Conservation (phyloP, 2,113 vertebrate species). For the Apus apus region DNA sequence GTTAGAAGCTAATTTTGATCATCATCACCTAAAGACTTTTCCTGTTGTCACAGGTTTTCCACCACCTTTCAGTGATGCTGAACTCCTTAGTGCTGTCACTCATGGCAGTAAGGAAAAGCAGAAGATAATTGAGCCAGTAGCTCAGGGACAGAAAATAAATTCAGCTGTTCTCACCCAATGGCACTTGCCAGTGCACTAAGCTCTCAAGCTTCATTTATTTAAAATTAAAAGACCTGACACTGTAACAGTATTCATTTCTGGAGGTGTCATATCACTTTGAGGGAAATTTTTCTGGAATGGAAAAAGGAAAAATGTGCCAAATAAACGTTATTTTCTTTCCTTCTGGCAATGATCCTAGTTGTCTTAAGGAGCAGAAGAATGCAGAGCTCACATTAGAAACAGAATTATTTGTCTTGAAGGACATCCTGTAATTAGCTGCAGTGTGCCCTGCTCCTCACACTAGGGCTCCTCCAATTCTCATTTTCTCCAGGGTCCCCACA, state of each 20-base stretch:
- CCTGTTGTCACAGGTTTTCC: neutral
- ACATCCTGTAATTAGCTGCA: conserved; percentile 8
- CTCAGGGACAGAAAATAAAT: conserved; percentile 29
- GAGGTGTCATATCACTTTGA: conserved; percentile 42
- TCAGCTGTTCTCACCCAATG: conserved; percentile 29
- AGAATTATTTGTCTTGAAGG: conserved; percentile 41
- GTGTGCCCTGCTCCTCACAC: neutral
- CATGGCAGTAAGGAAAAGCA: neutral
- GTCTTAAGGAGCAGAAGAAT: neutral
- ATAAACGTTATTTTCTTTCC: conserved; percentile 24
- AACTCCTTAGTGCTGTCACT: neutral
- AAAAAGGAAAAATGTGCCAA: conserved; percentile 32
- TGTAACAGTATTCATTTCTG: conserved; percentile 35
- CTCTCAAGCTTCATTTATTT: conserved; percentile 50
- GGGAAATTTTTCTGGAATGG: conserved; percentile 31
- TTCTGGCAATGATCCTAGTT: neutral
- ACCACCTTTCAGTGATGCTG: neutral
- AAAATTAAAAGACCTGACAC: conserved; percentile 57
- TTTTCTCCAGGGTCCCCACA: neutral
- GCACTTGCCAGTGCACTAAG: conserved; percentile 25
- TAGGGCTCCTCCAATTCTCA: neutral
- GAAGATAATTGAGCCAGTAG: neutral
- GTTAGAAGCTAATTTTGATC: neutral
- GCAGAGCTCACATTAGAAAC: neutral
- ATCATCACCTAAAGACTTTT: neutral